A percentile compares a stretch with the other conserved stretches of the same genome.
phyloP scores from a whole-genome alignment of 1,140 invertebrate species.

The Halotydeus destructor region DNA sequence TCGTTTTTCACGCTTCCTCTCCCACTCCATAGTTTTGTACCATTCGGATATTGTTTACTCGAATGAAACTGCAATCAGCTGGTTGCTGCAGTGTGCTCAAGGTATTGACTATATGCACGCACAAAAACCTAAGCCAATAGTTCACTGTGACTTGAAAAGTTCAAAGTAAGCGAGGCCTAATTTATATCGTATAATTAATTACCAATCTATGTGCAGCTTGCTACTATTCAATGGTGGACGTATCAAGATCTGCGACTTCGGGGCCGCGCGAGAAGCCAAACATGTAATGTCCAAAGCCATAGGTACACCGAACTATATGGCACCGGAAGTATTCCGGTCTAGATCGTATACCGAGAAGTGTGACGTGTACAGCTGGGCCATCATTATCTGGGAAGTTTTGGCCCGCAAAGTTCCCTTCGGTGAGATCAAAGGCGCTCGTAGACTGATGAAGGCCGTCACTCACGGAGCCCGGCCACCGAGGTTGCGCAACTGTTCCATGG shows the following conservation, averaged over 20 bases:
- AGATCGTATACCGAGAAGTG: conserved; percentile 81
- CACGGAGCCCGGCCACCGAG: too few species aligned
- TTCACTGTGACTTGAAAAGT: conserved; percentile 88
- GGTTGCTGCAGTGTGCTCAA: conserved; percentile 75
- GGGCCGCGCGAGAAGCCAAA: conserved; percentile 59
- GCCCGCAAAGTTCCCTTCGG: conserved; percentile 53
- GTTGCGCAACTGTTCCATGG: too few species aligned
- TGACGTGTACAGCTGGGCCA: conserved; percentile 95
- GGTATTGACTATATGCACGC: conserved; percentile 83
- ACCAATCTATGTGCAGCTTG: conserved; percentile 28
- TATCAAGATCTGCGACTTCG: conserved; percentile 93
- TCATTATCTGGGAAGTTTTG: conserved; percentile 94
- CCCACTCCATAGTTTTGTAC: conserved; percentile 20
- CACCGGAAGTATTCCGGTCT: conserved; percentile 47
- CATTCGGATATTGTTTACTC: conserved; percentile 50
- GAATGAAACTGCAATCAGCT: conserved; percentile 79
- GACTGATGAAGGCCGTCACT: too few species aligned
- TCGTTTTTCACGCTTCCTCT: conserved; percentile 15
- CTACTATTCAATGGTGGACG: conserved; percentile 62
- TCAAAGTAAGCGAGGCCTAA: conserved; percentile 36
- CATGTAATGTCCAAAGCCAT: conserved; percentile 90
- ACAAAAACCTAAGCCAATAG: conserved; percentile 81
- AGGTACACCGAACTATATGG: conserved; percentile 92
- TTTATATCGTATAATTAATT: neutral
- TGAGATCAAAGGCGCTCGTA: too few species aligned